phyloP scores from a whole-genome alignment of 2,888 invertebrate species.

The Sussaba pulchella region DNA sequence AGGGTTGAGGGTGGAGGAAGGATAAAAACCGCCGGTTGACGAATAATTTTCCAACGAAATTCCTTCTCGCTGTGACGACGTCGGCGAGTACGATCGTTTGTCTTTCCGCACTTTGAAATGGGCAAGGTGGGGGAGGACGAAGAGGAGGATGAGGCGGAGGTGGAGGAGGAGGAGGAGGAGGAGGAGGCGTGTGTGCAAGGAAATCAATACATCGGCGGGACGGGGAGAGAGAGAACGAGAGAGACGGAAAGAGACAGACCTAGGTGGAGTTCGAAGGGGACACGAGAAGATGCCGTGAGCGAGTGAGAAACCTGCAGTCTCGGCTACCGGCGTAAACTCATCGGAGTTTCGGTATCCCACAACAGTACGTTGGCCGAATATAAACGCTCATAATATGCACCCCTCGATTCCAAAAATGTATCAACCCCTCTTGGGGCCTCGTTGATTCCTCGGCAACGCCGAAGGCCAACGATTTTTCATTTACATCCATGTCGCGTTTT shows the following conservation, averaged over 20 bases:
- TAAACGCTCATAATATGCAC: conserved; percentile 29
- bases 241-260: conserved; percentile 61
- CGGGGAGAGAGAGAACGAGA: conserved; percentile 54
- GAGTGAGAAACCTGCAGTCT: too few relatives aligned
- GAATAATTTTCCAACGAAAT: conserved; percentile 42
- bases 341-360: conserved; percentile 54
- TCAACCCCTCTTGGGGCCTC: conserved; percentile 24
- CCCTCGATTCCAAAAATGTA: conserved; percentile 18
- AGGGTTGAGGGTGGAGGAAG: too few relatives aligned
- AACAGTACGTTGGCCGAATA: conserved; percentile 49
- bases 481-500: conserved; percentile 8
- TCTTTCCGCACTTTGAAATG: conserved; percentile 80
- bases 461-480: conserved; percentile 24
- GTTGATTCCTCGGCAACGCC: conserved; percentile 3
- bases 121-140: conserved; percentile 72
- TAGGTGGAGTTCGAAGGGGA: too few relatives aligned
- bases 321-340: conserved; percentile 67
- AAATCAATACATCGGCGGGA: conserved; percentile 66
- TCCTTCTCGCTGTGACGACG: conserved; percentile 50
- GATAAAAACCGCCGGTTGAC: conserved; percentile 10
- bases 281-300: too few relatives aligned
- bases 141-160: conserved; percentile 50
- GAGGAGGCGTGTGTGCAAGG: conserved; percentile 61
- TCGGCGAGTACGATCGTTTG: conserved; percentile 71
- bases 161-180: conserved; percentile 69